phyloP scores from a whole-genome alignment of 2,113 vertebrate species.

The Narcine bancroftii region DNA sequence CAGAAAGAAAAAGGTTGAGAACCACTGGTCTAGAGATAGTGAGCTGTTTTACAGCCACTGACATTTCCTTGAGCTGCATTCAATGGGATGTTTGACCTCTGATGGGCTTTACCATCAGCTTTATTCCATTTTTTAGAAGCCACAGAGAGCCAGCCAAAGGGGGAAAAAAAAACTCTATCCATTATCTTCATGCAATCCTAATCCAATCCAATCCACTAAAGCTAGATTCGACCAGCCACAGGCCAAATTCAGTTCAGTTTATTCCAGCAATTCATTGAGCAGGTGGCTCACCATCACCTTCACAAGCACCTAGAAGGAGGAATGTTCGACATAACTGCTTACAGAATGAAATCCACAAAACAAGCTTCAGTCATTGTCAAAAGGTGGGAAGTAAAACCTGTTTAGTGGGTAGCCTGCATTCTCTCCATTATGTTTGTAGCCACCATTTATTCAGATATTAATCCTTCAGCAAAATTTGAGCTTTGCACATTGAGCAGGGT shows the following conservation, averaged over 20 bases:
- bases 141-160: not conserved
- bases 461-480: constrained; percentile 25
- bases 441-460: constrained; percentile 6
- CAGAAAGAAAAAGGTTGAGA: too few relatives aligned
- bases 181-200: not conserved
- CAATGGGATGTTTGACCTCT: not conserved
- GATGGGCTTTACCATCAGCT: not conserved
- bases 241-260: not conserved
- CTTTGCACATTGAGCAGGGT: not conserved
- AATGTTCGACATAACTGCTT: not conserved
- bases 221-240: not conserved
- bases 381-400: not conserved
- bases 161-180: not conserved
- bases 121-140: not conserved
- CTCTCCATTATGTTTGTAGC: not conserved
- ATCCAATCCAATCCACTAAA: not conserved
- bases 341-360: not conserved
- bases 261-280: not conserved
- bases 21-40: fast-evolving
- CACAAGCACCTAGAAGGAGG: not conserved
- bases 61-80: not conserved
- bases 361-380: not conserved
- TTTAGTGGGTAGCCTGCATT: not conserved
- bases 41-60: not conserved
- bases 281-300: not conserved